phyloP scores from a whole-genome alignment of 2,888 invertebrate genomes.

The Timema podura region DNA sequence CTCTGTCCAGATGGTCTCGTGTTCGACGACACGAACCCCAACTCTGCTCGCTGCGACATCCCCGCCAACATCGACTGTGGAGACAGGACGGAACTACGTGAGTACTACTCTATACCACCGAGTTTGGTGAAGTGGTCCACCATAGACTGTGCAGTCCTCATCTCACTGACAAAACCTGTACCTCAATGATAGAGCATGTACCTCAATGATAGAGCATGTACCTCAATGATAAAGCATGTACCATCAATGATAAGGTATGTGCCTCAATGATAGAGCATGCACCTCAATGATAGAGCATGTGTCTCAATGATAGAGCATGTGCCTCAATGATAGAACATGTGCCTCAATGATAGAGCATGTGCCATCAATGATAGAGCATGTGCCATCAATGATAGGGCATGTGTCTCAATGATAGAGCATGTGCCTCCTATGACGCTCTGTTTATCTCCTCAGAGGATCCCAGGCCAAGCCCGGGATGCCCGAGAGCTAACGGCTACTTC shows the following conservation, averaged over 20 bases:
- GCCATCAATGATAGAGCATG: too few relatives aligned
- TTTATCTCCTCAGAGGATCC: conserved; percentile 61
- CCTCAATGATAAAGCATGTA: too few relatives aligned
- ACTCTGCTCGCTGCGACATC: conserved; percentile 70
- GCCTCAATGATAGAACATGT: too few relatives aligned
- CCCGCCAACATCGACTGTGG: conserved; percentile 75
- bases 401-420: background rate
- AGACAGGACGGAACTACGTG: conserved; percentile 68
- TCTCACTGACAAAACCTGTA: background rate
- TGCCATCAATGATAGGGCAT: too few relatives aligned
- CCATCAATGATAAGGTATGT: too few relatives aligned
- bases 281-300: too few relatives aligned
- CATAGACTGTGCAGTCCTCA: conserved; percentile 19
- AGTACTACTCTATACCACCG: conserved; percentile 44
- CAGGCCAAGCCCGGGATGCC: conserved; percentile 66
- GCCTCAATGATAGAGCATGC: too few relatives aligned
- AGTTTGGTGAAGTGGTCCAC: too few relatives aligned
- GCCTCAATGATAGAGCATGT: too few relatives aligned
- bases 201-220: too few relatives aligned
- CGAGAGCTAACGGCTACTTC: conserved; percentile 74
- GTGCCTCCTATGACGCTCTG: background rate
- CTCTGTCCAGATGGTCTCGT: conserved; percentile 76
- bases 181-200: background rate
- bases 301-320: too few relatives aligned
- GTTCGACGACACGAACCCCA: conserved; percentile 67